phyloP scores from a whole-genome alignment of 2,113 vertebrate genomes.

The Desmodus rotundus region DNA sequence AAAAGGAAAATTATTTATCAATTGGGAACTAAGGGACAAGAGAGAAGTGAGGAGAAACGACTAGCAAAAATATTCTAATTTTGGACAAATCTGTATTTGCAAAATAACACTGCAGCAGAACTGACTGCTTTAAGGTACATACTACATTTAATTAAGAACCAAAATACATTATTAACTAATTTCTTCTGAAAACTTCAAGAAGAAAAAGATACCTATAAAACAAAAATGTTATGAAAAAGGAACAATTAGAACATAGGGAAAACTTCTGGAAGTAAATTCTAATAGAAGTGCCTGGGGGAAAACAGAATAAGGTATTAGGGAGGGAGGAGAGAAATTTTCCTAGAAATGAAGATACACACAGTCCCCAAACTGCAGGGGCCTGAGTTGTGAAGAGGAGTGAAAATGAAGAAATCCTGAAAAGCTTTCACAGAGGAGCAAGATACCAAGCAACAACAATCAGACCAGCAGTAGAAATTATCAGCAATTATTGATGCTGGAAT shows the following conservation, averaged over 20 bases:
- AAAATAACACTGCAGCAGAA: neutral
- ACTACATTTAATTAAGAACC: neutral
- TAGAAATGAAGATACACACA: neutral
- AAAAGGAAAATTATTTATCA: neutral
- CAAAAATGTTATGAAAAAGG: neutral
- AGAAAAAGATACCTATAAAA: neutral
- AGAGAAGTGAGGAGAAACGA: neutral
- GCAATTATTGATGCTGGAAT: neutral
- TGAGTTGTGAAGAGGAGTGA: neutral
- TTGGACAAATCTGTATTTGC: neutral
- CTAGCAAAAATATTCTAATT: neutral
- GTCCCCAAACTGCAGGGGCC: neutral
- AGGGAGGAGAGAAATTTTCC: neutral
- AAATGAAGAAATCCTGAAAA: neutral
- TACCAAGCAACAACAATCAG: neutral
- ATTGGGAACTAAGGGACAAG: neutral
- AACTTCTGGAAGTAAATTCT: neutral
- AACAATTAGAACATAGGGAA: neutral
- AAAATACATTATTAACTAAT: neutral
- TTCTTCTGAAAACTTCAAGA: neutral
- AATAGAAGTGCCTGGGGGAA: neutral
- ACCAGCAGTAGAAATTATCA: neutral
- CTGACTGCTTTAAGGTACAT: neutral
- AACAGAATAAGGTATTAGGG: neutral
- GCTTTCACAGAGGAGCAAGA: neutral